Conservation (phyloP, 2,113 vertebrate genomes). For the Nerophis lumbriciformis region DNA sequence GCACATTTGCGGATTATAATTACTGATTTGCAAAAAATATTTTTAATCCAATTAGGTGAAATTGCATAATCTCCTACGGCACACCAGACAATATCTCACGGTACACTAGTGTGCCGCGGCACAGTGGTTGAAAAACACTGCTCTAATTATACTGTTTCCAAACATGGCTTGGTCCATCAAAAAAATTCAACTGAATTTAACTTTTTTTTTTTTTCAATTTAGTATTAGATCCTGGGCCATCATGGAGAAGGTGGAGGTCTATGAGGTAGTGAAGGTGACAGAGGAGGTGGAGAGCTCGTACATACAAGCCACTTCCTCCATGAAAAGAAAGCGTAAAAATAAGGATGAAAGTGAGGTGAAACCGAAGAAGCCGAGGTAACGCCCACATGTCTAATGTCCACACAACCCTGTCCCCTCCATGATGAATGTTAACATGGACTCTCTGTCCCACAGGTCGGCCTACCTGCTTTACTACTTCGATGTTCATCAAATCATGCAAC, state of each 20-base stretch:
- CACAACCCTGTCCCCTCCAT: neutral
- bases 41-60: too few species aligned
- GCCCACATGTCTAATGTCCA: neutral
- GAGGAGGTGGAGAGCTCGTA: constrained; percentile 85
- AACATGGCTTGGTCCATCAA: neutral
- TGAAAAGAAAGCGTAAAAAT: constrained; percentile 85
- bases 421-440: neutral
- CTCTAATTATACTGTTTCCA: too few species aligned
- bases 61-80: too few species aligned
- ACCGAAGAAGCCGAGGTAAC: constrained; percentile 88
- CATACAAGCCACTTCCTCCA: constrained; percentile 76
- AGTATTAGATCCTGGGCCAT: constrained; percentile 9
- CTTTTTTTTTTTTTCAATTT: neutral
- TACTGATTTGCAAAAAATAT: too few species aligned
- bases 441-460: constrained; percentile 77
- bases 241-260: constrained; percentile 78
- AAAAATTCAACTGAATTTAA: neutral
- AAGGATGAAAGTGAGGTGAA: constrained; percentile 76
- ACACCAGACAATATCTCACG: too few species aligned
- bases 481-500: constrained; percentile 90
- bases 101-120: too few species aligned
- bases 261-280: constrained; percentile 83
- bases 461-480: constrained; percentile 97
- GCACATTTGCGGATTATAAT: too few species aligned
- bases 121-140: too few species aligned